These are phyloP conservation scores for Mythimna loreyi DNA, from an alignment of 2,888 invertebrate genomes.

Conservation along the genomic window DNA sequence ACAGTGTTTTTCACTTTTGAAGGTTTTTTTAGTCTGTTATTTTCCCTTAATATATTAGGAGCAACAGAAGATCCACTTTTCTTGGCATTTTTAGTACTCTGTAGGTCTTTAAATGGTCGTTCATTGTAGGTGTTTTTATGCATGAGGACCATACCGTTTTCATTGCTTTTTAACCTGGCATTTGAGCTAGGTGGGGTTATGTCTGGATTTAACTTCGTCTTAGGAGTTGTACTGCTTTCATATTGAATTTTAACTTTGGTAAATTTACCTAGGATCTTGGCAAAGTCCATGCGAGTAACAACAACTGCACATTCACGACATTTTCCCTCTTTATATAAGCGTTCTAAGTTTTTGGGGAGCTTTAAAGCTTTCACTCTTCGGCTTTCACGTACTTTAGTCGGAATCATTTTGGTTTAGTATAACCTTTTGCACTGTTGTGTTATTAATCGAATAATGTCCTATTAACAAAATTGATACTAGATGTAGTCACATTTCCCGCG, in stretches of 20 bases:
- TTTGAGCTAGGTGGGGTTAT: conserved; percentile 71
- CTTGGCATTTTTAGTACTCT: conserved; percentile 71
- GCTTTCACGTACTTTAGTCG: conserved; percentile 79
- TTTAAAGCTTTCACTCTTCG: conserved; percentile 76
- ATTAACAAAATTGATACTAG: conserved; percentile 69
- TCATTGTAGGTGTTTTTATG: conserved; percentile 80
- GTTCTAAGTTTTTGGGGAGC: conserved; percentile 82
- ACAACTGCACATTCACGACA: conserved; percentile 87
- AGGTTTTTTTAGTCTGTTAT: conserved; percentile 79
- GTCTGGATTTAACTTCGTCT: conserved; percentile 71
- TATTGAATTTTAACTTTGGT: conserved; percentile 89
- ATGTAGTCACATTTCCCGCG: conserved; percentile 89
- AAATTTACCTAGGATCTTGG: conserved; percentile 88
- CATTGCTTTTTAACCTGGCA: conserved; percentile 82
- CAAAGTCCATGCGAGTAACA: conserved; percentile 88
- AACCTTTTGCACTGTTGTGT: conserved; percentile 36
- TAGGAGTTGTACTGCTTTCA: conserved; percentile 80
- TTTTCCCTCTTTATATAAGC: conserved; percentile 84
- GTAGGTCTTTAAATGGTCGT: conserved; percentile 76
- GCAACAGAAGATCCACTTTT: conserved; percentile 60
- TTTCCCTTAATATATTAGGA: conserved; percentile 82
- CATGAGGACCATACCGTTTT: conserved; percentile 87
- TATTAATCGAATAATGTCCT: conserved; percentile 62
- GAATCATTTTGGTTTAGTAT: conserved; percentile 76
- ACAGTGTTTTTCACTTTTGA: conserved; percentile 73